phyloP scores from a whole-genome alignment of 2,113 vertebrate genomes.

The Pseudopipra pipra region DNA sequence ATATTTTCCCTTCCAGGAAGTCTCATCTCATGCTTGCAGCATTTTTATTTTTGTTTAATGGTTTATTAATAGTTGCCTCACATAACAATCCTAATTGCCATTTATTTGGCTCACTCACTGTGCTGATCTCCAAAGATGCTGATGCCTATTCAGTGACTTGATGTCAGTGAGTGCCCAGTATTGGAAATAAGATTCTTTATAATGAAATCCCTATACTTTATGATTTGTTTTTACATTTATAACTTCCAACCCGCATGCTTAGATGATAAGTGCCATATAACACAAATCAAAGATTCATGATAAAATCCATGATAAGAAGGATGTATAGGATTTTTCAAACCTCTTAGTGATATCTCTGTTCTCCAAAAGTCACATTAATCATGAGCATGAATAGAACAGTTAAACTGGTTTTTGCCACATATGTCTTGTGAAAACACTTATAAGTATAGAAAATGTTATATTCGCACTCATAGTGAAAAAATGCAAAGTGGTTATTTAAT shows the following conservation, averaged over 20 bases:
- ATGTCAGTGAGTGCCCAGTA: not conserved
- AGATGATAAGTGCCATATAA: not conserved
- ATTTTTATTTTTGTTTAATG: not conserved
- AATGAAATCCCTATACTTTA: not conserved
- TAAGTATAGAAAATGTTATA: not conserved
- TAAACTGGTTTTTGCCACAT: not conserved
- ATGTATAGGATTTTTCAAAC: not conserved
- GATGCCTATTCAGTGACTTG: not conserved
- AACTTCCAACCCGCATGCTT: not conserved
- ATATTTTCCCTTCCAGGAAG: not conserved
- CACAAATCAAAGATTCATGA: not conserved
- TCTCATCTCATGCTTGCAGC: not conserved
- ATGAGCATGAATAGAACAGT: not conserved
- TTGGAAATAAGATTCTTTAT: not conserved
- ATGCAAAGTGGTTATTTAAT: not conserved
- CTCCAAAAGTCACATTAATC: not conserved
- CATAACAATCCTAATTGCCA: not conserved
- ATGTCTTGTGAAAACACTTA: not conserved
- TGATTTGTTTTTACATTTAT: fast-evolving
- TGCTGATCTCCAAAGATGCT: not conserved
- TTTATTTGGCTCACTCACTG: not conserved
- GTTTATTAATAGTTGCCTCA: not conserved
- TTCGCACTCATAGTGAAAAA: not conserved
- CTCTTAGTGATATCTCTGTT: not conserved
- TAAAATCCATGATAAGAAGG: not conserved